Evolutionary conservation across 2,113 vertebrate species (phyloP).

Genomic region (Fulica atra): DNA sequence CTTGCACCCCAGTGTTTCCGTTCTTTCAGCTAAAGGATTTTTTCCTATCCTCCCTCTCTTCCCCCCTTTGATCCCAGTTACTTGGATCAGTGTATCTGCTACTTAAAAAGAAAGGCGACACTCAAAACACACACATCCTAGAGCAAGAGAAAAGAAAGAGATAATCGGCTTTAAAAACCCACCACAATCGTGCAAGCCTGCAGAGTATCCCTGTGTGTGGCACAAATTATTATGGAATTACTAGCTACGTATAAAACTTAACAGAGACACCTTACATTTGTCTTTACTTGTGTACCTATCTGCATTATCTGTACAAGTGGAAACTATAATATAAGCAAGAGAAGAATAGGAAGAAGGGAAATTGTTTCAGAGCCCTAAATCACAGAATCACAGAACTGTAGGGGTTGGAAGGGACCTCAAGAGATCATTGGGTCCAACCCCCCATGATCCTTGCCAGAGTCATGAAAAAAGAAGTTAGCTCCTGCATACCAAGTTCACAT

Average conservation of each 20-base stretch:
- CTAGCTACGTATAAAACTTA: not conserved
- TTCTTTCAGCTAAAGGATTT: not conserved
- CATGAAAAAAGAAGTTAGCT: not conserved
- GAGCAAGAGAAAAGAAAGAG: not conserved
- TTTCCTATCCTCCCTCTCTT: not conserved
- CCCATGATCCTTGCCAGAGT: not conserved
- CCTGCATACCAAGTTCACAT: not conserved
- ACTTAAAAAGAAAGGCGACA: not conserved
- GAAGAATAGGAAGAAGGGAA: not conserved
- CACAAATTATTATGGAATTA: not conserved
- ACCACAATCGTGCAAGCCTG: not conserved
- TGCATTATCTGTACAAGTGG: not conserved
- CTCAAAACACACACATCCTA: not conserved
- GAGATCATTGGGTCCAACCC: no score
- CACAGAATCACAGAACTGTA: no score
- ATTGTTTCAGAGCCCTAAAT: no score
- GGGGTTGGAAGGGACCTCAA: no score
- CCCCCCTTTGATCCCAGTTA: not conserved
- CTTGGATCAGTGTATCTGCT: not conserved
- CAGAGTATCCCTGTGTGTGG: not conserved
- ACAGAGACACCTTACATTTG: not conserved
- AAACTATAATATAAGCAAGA: not conserved
- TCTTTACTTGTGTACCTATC: not conserved
- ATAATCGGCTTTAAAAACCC: not conserved
- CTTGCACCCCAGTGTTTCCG: not conserved